Percentiles rank a stretch among this genome's conserved stretches.
Conservation (phyloP, 1,140 invertebrate genomes). For the Rhyzopertha dominica region DNA sequence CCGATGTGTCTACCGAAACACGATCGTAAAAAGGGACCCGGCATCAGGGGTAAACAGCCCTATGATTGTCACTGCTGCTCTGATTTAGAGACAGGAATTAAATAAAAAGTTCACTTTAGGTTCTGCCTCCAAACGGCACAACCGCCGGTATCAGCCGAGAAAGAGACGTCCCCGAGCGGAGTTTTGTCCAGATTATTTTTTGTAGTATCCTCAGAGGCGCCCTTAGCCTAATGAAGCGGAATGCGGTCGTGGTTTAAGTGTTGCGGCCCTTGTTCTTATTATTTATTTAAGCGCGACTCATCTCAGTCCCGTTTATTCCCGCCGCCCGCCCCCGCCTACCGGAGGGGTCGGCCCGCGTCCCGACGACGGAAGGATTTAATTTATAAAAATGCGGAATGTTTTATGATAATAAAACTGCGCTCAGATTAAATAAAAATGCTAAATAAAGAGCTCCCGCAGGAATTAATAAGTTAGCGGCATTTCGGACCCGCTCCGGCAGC, state of each 20-base stretch:
- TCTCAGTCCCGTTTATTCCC: conserved; percentile 12
- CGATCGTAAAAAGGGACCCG: too few species aligned
- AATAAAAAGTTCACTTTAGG: too few species aligned
- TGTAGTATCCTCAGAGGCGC: conserved; percentile 16
- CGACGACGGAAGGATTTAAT: conserved; percentile 38
- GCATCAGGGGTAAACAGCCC: too few species aligned
- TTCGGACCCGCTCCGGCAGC: conserved; percentile 17
- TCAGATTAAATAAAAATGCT: conserved; percentile 44
- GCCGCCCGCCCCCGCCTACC: conserved; percentile 13
- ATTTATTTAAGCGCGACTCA: conserved; percentile 36
- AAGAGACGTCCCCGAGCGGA: conserved; percentile 1
- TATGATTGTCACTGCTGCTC: too few species aligned
- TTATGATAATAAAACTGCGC: conserved; percentile 42
- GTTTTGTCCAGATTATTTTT: conserved; percentile 22
- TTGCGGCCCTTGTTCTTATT: conserved; percentile 19
- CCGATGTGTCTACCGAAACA: too few species aligned
- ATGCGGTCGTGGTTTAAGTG: conserved; percentile 14
- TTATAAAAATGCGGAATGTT: conserved; percentile 43
- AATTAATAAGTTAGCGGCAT: conserved; percentile 37
- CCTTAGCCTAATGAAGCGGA: conserved; percentile 22
- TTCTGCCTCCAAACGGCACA: too few species aligned
- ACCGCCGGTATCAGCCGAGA: conserved; percentile 10
- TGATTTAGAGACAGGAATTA: too few species aligned
- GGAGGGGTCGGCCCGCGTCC: too few species aligned
- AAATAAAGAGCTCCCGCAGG: conserved; percentile 38